Conservation (phyloP, 2,113 vertebrate species). For the Typhlomys cinereus region DNA sequence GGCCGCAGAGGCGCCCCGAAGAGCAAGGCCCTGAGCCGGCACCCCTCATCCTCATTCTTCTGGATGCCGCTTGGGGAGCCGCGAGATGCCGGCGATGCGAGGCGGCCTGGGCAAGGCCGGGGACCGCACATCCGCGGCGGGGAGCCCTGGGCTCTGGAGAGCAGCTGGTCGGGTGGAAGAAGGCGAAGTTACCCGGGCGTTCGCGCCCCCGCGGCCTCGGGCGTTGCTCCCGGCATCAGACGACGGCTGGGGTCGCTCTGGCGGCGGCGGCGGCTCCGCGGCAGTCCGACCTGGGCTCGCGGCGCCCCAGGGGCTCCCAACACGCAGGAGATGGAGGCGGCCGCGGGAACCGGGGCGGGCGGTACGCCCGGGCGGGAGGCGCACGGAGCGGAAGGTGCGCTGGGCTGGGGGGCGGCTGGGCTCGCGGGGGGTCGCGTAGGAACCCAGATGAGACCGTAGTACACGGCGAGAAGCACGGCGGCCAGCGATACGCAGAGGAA, state of each 20-base stretch:
- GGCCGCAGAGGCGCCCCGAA: neutral
- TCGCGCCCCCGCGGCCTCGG: neutral
- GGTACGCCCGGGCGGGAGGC: conserved; percentile 50
- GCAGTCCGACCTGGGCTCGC: conserved; percentile 47
- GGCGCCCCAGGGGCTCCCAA: conserved; percentile 47
- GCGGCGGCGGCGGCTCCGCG: conserved; percentile 64
- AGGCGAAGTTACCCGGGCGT: conserved; percentile 13
- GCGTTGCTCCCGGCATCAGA: neutral
- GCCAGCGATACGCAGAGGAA: conserved; percentile 91
- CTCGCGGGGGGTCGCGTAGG: conserved; percentile 77
- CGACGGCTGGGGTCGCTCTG: no score
- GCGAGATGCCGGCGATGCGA: no score
- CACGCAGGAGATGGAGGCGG: conserved; percentile 41
- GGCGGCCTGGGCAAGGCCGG: no score
- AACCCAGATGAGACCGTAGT: conserved; percentile 91
- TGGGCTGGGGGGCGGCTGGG: conserved; percentile 60
- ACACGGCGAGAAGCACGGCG: conserved; percentile 91
- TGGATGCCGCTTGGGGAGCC: neutral
- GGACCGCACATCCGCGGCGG: no score
- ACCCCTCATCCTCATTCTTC: neutral
- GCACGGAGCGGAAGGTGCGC: conserved; percentile 56
- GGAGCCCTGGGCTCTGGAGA: neutral
- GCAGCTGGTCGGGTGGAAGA: neutral
- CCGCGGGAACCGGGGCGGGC: neutral
- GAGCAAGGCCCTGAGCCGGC: neutral